Evolutionary conservation across 2,888 invertebrate species (phyloP).

Genomic region (Athalia cordata): DNA sequence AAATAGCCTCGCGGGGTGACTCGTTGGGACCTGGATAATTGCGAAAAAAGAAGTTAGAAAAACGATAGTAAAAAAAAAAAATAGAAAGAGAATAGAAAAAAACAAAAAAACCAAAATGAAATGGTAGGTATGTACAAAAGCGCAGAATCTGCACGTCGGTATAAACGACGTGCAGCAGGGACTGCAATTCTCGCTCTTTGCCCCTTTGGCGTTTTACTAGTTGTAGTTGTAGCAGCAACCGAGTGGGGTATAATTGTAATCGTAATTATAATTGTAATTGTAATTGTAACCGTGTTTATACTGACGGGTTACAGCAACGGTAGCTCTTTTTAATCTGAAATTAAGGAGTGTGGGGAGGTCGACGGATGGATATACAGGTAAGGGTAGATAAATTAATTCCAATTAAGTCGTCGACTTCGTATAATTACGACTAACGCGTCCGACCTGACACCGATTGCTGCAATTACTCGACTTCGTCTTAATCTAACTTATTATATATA

Average conservation of each 20-base stretch:
- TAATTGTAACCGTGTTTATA: too few species aligned
- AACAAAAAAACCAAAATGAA: neutral
- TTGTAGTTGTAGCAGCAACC: too few species aligned
- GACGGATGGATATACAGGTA: constrained; percentile 46
- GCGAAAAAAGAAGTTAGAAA: constrained; percentile 49
- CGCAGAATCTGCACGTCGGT: too few species aligned
- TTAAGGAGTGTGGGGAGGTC: neutral
- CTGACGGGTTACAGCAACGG: too few species aligned
- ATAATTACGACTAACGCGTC: constrained; percentile 55
- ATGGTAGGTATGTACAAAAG: too few species aligned
- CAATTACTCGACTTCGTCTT: constrained; percentile 49
- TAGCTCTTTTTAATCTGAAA: too few species aligned
- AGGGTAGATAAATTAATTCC: constrained; percentile 51
- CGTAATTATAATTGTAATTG: too few species aligned
- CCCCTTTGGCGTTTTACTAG: too few species aligned
- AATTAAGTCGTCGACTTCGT: constrained; percentile 58
- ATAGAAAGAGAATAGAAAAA: neutral
- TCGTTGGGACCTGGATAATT: constrained; percentile 80
- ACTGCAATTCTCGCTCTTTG: too few species aligned
- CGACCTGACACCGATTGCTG: constrained; percentile 53
- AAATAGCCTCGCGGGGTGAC: constrained; percentile 83
- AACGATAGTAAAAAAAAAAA: constrained; percentile 34
- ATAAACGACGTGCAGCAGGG: too few species aligned
- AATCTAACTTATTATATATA: neutral
- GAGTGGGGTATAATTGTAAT: too few species aligned